phyloP scores from a whole-genome alignment of 2,797 vertebrate genomes.

The Esox masquinongy region DNA sequence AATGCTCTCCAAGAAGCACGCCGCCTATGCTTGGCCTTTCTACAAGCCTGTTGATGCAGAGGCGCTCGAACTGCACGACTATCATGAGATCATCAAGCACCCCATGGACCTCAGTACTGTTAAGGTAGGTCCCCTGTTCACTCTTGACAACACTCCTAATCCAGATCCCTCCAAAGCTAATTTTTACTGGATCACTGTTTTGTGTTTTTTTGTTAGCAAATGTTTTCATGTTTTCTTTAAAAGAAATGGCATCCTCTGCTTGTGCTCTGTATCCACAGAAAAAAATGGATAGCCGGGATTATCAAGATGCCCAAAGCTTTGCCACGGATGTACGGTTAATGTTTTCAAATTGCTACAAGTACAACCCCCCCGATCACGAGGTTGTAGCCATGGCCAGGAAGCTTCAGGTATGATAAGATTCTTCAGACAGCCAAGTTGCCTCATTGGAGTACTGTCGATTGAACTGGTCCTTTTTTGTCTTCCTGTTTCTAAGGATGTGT shows the following conservation, averaged over 20 bases:
- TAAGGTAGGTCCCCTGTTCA: constrained; percentile 75
- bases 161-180: not conserved
- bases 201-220: constrained; percentile 47
- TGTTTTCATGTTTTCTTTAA: not conserved
- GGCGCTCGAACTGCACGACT: constrained; percentile 95
- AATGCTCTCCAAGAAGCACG: constrained; percentile 97
- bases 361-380: constrained; percentile 96
- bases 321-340: constrained; percentile 96
- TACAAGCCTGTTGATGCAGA: constrained; percentile 96
- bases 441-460: not conserved
- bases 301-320: constrained; percentile 91
- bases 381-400: constrained; percentile 89
- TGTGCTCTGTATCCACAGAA: constrained; percentile 75
- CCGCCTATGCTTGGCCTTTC: constrained; percentile 96
- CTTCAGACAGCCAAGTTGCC: not conserved
- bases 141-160: constrained; percentile 2
- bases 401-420: constrained; percentile 63
- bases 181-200: constrained; percentile 75
- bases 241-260: not conserved
- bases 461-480: not conserved
- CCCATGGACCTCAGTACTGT: constrained; percentile 98
- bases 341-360: constrained; percentile 99
- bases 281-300: constrained; percentile 95
- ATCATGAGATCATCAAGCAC: constrained; percentile 98
- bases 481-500: constrained; percentile 81